A percentile compares a stretch with the other conserved stretches of the same genome.
These are phyloP conservation scores for Notolepis coatsorum DNA, from an alignment of 2,797 vertebrate genomes.

Conservation along the genomic window DNA sequence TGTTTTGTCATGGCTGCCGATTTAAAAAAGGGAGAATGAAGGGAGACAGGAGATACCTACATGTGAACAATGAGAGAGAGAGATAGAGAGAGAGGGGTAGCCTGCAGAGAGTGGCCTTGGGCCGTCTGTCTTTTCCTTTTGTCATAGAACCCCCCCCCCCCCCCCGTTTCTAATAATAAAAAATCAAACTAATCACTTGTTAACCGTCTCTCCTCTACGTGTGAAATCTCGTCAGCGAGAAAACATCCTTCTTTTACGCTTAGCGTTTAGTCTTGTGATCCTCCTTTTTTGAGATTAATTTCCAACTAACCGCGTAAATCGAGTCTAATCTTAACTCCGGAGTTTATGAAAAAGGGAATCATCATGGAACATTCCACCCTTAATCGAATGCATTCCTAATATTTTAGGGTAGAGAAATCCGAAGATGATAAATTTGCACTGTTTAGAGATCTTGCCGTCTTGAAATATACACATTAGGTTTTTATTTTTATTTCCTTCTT, in stretches of 20 bases:
- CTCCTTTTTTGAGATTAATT: constrained; percentile 37
- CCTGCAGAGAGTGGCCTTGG: constrained; percentile 66
- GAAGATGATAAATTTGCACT: constrained; percentile 65
- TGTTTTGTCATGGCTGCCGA: constrained; percentile 54
- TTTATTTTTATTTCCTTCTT: constrained; percentile 14
- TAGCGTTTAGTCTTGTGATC: too few relatives aligned
- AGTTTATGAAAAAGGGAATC: constrained; percentile 28
- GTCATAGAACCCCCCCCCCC: too few relatives aligned
- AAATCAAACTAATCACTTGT: constrained; percentile 66
- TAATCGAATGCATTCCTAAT: constrained; percentile 61
- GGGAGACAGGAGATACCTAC: constrained; percentile 53
- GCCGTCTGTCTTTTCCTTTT: constrained; percentile 58
- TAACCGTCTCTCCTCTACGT: constrained; percentile 32
- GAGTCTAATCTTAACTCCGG: too few relatives aligned
- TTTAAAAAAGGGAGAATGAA: constrained; percentile 56
- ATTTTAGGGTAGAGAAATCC: constrained; percentile 43
- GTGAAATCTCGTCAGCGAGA: constrained; percentile 49
- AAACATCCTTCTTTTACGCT: constrained; percentile 28
- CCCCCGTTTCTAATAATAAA: too few relatives aligned
- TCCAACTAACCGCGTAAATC: constrained; percentile 44
- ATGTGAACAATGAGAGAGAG: constrained; percentile 60
- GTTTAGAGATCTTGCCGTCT: constrained; percentile 48
- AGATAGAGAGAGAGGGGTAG: too few relatives aligned
- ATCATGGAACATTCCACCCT: constrained; percentile 66
- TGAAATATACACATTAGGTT: constrained; percentile 29